A percentile compares a stretch with the other conserved stretches of the same genome.
Evolutionary conservation across 2,797 vertebrate genomes (phyloP).

Genomic region (Danio jaintianensis): DNA sequence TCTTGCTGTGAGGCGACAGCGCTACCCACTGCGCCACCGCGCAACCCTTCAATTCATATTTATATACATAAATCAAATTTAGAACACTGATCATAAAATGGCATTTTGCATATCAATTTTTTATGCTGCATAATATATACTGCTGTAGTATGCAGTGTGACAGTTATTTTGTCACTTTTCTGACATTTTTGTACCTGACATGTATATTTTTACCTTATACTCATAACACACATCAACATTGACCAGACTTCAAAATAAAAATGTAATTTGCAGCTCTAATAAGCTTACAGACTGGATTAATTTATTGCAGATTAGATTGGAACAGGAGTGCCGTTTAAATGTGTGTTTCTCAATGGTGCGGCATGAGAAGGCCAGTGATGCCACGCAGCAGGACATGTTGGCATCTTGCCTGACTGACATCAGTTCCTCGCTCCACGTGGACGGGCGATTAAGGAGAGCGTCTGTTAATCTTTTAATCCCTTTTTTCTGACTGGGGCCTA

Average conservation of each 20-base stretch:
- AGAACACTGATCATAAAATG: no score
- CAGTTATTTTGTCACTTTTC: no score
- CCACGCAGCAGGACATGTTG: constrained; percentile 38
- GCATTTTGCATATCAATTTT: no score
- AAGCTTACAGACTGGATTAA: not conserved
- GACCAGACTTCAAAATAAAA: not conserved
- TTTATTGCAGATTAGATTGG: not conserved
- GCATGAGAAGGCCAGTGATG: constrained; percentile 31
- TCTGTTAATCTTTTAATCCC: constrained; percentile 70
- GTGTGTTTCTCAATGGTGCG: constrained; percentile 8
- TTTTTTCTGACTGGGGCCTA: constrained; percentile 39
- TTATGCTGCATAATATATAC: no score
- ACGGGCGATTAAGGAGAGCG: constrained; percentile 64
- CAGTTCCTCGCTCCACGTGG: constrained; percentile 58
- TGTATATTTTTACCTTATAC: no score
- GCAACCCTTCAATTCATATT: no score
- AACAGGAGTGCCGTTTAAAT: not conserved
- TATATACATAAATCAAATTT: no score
- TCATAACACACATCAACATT: not conserved
- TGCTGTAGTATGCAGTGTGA: no score
- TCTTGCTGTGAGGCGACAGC: no score
- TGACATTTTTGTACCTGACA: no score
- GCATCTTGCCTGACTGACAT: constrained; percentile 57
- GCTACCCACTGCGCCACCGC: no score
- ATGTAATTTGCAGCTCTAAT: not conserved